Percentiles rank a stretch among this genome's conserved stretches.
These are phyloP conservation scores for Ammodytes dubius DNA, from an alignment of 2,113 vertebrate genomes.

Conservation along the genomic window DNA sequence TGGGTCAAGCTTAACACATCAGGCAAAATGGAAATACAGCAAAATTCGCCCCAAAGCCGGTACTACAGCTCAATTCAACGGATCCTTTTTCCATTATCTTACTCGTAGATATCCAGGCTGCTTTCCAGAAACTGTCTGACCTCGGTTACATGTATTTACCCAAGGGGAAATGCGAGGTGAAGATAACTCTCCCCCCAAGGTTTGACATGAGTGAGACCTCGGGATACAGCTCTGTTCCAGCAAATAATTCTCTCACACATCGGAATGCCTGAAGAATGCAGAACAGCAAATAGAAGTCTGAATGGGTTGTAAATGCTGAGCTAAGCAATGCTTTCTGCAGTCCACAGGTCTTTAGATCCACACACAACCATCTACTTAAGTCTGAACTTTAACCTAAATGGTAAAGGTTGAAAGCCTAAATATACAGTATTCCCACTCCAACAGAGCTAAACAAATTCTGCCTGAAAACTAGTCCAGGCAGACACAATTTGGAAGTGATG, in stretches of 20 bases:
- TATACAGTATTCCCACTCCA: background rate
- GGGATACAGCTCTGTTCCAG: constrained; percentile 34
- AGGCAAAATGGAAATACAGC: background rate
- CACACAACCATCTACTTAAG: constrained; percentile 37
- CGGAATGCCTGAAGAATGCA: constrained; percentile 3
- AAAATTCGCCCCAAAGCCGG: background rate
- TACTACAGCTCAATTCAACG: constrained; percentile 17
- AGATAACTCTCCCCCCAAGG: constrained; percentile 20
- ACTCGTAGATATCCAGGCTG: constrained; percentile 45
- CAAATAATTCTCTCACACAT: constrained; percentile 9
- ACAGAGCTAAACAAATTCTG: constrained; percentile 13
- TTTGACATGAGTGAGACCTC: constrained; percentile 54
- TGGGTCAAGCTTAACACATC: background rate
- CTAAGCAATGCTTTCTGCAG: background rate
- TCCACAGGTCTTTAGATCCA: background rate
- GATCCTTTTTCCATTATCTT: constrained; percentile 44
- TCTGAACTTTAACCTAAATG: constrained; percentile 41
- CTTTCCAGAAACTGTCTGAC: constrained; percentile 46
- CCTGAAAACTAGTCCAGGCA: background rate
- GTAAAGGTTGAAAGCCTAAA: constrained; percentile 26
- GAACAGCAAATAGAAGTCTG: background rate
- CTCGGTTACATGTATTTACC: constrained; percentile 55
- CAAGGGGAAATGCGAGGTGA: constrained; percentile 47
- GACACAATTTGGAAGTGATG: background rate
- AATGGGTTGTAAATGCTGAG: constrained; percentile 18